A percentile compares a stretch with the other conserved stretches of the same genome.
Evolutionary conservation across 2,113 vertebrate species (phyloP).

Genomic region (Sinocyclocheilus anophthalmus): DNA sequence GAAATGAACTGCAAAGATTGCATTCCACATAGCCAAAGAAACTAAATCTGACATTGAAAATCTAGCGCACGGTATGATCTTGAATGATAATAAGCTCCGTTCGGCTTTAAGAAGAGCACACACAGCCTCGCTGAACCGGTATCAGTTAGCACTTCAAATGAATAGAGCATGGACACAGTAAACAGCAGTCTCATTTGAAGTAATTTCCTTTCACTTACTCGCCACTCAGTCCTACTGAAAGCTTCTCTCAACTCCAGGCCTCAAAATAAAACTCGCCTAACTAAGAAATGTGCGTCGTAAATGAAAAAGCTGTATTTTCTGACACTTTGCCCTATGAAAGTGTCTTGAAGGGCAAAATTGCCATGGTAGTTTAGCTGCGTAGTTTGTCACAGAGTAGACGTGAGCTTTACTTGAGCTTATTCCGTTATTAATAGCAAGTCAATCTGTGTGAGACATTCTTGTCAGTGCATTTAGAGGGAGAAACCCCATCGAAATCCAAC

Average conservation of each 20-base stretch:
- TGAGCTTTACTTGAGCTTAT: constrained; percentile 43
- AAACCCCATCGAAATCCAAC: too few relatives aligned
- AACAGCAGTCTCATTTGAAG: constrained; percentile 27
- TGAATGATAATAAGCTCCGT: background rate
- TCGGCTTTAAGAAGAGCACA: constrained; percentile 1
- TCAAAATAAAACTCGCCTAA: constrained; percentile 2
- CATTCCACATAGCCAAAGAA: constrained; percentile 4
- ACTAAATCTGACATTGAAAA: constrained; percentile 27
- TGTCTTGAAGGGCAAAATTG: background rate
- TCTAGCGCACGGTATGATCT: constrained; percentile 5
- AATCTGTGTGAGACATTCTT: too few relatives aligned
- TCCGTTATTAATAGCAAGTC: too few relatives aligned
- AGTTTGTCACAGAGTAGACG: background rate
- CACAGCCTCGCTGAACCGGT: background rate
- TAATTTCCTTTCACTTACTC: background rate
- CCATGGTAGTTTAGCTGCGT: background rate
- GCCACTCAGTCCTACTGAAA: constrained; percentile 7
- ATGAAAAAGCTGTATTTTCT: background rate
- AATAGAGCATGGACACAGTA: background rate
- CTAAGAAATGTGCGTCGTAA: background rate
- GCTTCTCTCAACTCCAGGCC: background rate
- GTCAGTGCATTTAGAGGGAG: too few relatives aligned
- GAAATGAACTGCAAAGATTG: constrained; percentile 36
- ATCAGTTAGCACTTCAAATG: constrained; percentile 25
- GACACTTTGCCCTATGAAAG: background rate